These are phyloP conservation scores for Cheiracanthium punctorium DNA, from an alignment of 2,888 invertebrate genomes.

Conservation along the genomic window DNA sequence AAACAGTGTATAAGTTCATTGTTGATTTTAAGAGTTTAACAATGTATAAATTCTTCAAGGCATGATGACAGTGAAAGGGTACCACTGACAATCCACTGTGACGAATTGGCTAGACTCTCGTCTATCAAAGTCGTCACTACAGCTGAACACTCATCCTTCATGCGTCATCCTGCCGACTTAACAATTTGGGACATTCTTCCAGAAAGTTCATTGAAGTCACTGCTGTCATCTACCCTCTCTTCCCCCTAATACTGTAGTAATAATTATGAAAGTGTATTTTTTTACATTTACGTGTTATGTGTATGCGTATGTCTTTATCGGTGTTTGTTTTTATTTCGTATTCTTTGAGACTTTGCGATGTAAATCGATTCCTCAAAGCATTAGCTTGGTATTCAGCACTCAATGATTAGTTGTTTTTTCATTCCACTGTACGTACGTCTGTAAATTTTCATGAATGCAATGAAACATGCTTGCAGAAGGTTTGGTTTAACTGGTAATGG, in stretches of 20 bases:
- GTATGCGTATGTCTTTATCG: not conserved
- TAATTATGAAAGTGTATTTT: conserved; percentile 2
- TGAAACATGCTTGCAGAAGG: not conserved
- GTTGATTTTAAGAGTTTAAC: too few relatives aligned
- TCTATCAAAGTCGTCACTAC: not conserved
- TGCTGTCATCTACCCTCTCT: not conserved
- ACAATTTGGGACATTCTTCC: not conserved
- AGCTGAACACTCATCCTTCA: not conserved
- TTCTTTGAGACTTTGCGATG: not conserved
- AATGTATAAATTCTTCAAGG: too few relatives aligned
- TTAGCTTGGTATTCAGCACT: not conserved
- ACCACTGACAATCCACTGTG: not conserved
- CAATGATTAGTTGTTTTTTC: not conserved
- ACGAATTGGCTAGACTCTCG: not conserved
- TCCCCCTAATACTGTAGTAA: not conserved
- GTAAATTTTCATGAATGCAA: not conserved
- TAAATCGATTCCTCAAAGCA: not conserved
- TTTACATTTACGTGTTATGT: not conserved
- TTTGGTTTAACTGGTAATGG: not conserved
- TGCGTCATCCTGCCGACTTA: not conserved
- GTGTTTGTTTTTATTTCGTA: not conserved
- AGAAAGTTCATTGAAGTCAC: not conserved
- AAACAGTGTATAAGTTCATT: not conserved
- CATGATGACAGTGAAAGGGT: not conserved
- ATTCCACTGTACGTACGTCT: not conserved